Evolutionary conservation across 1,140 invertebrate genomes (phyloP).

Genomic region (Drosophila baimaii): DNA sequence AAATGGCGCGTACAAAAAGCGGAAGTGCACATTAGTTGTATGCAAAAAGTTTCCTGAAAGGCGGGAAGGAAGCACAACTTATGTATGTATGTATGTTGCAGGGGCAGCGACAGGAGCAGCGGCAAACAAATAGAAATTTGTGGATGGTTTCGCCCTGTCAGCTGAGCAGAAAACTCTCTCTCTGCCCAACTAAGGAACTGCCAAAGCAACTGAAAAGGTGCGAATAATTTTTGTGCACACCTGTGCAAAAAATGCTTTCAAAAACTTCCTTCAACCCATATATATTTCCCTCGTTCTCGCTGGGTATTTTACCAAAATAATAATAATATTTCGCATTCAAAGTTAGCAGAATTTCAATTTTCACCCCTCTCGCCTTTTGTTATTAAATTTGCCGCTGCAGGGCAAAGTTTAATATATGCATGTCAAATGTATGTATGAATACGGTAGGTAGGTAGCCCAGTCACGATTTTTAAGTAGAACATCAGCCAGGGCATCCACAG

Average conservation of each 20-base stretch:
- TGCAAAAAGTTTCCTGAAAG: conserved; percentile 71
- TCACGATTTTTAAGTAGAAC: conserved; percentile 73
- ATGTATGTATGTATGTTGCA: too few relatives aligned
- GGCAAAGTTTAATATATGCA: conserved; percentile 68
- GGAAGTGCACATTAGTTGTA: conserved; percentile 80
- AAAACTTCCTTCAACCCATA: too few relatives aligned
- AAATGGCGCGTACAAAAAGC: conserved; percentile 71
- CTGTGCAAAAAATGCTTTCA: conserved; percentile 77
- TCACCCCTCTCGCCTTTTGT: conserved; percentile 29
- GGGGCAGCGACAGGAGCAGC: conserved; percentile 35
- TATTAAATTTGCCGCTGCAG: conserved; percentile 60
- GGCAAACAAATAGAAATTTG: conserved; percentile 74
- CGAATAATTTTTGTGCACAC: conserved; percentile 71
- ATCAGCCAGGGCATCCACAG: conserved; percentile 27
- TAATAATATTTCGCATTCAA: conserved; percentile 62
- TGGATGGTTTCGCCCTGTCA: conserved; percentile 68
- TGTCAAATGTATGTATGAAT: conserved; percentile 68
- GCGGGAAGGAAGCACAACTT: conserved; percentile 54
- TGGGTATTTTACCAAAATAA: conserved; percentile 35
- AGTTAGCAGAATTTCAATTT: conserved; percentile 73
- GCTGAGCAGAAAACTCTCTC: conserved; percentile 59
- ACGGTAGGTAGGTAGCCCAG: conserved; percentile 66
- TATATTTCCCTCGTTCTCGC: conserved; percentile 45
- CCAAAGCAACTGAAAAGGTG: conserved; percentile 61
- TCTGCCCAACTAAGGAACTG: conserved; percentile 48